Percentiles rank a stretch among this genome's conserved stretches.
Conservation (phyloP, 2,888 invertebrate genomes). For the Junonia oenone region DNA sequence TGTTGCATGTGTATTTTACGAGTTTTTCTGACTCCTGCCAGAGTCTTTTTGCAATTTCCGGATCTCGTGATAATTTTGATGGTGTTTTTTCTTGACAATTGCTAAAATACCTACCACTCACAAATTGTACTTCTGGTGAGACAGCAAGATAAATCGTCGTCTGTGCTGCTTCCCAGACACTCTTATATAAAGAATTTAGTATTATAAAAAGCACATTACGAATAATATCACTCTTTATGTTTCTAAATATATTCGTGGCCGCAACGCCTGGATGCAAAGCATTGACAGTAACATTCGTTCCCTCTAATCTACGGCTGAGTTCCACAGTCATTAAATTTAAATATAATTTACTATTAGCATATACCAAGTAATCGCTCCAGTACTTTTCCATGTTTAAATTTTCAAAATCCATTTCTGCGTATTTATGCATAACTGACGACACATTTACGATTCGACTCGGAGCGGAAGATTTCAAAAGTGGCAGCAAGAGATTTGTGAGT, state of each 20-base stretch:
- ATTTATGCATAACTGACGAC: slow-evolving; percentile 79
- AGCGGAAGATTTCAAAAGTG: slow-evolving; percentile 74
- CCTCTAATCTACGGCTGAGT: slow-evolving; percentile 78
- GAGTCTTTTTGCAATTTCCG: slow-evolving; percentile 75
- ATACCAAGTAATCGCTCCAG: slow-evolving; percentile 71
- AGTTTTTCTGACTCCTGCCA: slow-evolving; percentile 83
- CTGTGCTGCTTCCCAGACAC: slow-evolving; percentile 82
- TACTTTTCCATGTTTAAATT: slow-evolving; percentile 73
- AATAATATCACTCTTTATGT: slow-evolving; percentile 70
- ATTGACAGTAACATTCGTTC: slow-evolving; percentile 83
- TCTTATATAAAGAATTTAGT: slow-evolving; percentile 72
- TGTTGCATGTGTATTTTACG: slow-evolving; percentile 46
- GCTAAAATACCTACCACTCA: slow-evolving; percentile 83
- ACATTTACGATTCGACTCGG: slow-evolving; percentile 83
- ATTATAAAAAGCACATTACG: slow-evolving; percentile 43
- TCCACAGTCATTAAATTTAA: slow-evolving; percentile 82
- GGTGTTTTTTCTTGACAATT: slow-evolving; percentile 74
- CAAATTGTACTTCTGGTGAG: slow-evolving; percentile 76
- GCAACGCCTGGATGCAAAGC: slow-evolving; percentile 86
- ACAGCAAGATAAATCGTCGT: slow-evolving; percentile 80
- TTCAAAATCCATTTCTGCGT: slow-evolving; percentile 63
- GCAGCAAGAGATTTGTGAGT: slow-evolving; percentile 81
- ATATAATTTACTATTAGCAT: slow-evolving; percentile 81
- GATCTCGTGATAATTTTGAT: slow-evolving; percentile 75
- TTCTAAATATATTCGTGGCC: slow-evolving; percentile 82